Base-by-base conservation (phyloP, 2,888 invertebrate species). In the Eristalinus aeneus region DNA sequence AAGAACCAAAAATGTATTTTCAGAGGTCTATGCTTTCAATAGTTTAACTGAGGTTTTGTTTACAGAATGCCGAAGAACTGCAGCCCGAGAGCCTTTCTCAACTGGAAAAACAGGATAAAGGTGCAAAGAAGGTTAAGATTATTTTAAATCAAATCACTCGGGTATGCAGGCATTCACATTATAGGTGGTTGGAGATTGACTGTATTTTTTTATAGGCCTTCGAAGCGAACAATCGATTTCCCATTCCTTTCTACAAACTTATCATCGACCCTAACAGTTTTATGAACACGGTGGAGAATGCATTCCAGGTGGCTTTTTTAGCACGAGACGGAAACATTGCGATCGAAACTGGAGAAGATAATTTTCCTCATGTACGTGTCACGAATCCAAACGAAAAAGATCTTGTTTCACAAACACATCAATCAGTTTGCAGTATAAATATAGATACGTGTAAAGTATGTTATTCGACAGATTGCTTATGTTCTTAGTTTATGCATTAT, bases 271-370 rank as follows among this genome's bases (percentile, higher is more conserved):
- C 94, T 0, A 89, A 90, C 0, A 92, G 93, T 89, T 95, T 94
- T 90, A 93, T 94, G 83, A 93, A 92, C 80, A 94, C 94, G 1
- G 92, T 95, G 8, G 94, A 95, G 89, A 95, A 95, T 90, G 93
- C 94, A 87, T 93, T 95, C 89, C 94, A 95, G 90, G 92, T 94
- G 76, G 93, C 95, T 0, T 95, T 95, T 91, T 91, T 95, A 64
- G 90, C 94, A 5, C 92, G 93, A 85, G 94, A 95, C 91, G 94
- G 94, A 46, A 91, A 90, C 27, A 90, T 94, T 6, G 90, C 90
- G 77, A 90, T 95, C 60, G 91, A 91, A 81, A 91, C 92, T 80
- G 93, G 94, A 90, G 71, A 82, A 0, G 92, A 91, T 88, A 90
- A 89, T 1, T 89, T 90, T 68, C 92, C 92, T 0, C 86, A 89